Percentiles rank a stretch among this genome's conserved stretches.
phyloP scores from a whole-genome alignment of 2,888 invertebrate genomes.

The Drosophila siamana region DNA sequence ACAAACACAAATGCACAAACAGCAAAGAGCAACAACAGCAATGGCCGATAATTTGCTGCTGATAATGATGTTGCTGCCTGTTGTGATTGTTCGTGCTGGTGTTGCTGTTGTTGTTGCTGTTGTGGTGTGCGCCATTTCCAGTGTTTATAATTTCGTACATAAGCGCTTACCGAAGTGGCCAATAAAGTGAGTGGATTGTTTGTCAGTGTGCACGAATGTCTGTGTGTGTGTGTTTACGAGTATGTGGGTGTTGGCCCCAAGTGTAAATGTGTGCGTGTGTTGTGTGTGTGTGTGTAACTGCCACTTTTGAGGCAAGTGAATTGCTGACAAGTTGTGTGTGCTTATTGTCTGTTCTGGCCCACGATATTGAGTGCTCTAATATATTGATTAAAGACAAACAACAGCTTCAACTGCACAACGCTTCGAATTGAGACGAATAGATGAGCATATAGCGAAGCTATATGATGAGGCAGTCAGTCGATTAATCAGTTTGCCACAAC shows the following conservation, averaged over 20 bases:
- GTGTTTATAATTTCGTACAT: conserved; percentile 72
- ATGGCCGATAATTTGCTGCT: conserved; percentile 73
- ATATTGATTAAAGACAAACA: conserved; percentile 54
- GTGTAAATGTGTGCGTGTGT: conserved; percentile 2
- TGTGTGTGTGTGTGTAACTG: conserved; percentile 23
- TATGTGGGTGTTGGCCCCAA: neutral
- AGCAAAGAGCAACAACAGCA: conserved; percentile 52
- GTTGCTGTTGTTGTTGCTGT: conserved; percentile 13
- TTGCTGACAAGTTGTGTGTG: conserved; percentile 36
- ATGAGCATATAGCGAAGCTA: neutral
- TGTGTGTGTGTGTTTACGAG: conserved; percentile 5
- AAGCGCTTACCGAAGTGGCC: conserved; percentile 66
- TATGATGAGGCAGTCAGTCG: neutral
- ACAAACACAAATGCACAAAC: conserved; percentile 83
- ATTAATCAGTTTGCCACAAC: conserved; percentile 1
- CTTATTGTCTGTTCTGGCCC: conserved; percentile 23
- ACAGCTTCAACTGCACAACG: neutral
- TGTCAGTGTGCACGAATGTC: conserved; percentile 7
- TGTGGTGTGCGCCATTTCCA: conserved; percentile 57
- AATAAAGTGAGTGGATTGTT: conserved; percentile 39
- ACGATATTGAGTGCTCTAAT: conserved; percentile 9
- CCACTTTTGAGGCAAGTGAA: conserved; percentile 41
- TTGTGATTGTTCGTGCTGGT: conserved; percentile 21
- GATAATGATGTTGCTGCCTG: conserved; percentile 61
- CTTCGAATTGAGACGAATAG: neutral